These are phyloP conservation scores for Oxystoma pomonae DNA, from an alignment of 2,888 invertebrate species.

Conservation along the genomic window DNA sequence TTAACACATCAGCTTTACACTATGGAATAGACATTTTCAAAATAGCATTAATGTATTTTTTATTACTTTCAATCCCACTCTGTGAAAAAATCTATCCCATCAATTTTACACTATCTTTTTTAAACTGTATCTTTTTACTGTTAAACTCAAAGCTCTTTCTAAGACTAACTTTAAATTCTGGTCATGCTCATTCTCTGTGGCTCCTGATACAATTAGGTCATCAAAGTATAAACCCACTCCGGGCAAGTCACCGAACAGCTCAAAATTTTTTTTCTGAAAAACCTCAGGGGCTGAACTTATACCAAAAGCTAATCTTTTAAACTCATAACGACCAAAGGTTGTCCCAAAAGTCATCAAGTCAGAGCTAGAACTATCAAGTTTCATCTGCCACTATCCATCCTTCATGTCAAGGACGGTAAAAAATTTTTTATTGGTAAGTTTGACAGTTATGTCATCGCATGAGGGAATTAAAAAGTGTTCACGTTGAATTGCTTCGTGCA, in stretches of 20 bases:
- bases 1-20: conserved; percentile 20
- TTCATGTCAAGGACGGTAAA: conserved; percentile 23
- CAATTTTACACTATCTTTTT: conserved; percentile 14
- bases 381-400: no score
- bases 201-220: conserved; percentile 20
- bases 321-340: conserved; percentile 19
- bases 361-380: conserved; percentile 11
- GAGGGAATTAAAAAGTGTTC: conserved; percentile 23
- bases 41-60: conserved; percentile 24
- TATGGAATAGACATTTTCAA: conserved; percentile 21
- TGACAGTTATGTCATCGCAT: conserved; percentile 20
- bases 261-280: conserved; percentile 18
- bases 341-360: conserved; percentile 21
- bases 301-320: conserved; percentile 18
- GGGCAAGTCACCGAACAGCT: conserved; percentile 23
- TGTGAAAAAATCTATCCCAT: conserved; percentile 20
- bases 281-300: conserved; percentile 21
- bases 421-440: conserved; percentile 19
- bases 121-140: no score
- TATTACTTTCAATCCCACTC: no score
- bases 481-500: no score
- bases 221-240: conserved; percentile 25
- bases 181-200: conserved; percentile 20
- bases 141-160: conserved; percentile 21
- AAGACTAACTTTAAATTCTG: conserved; percentile 21